Base-by-base conservation (phyloP, 2,888 invertebrate genomes). In the Sisyra nigra region DNA sequence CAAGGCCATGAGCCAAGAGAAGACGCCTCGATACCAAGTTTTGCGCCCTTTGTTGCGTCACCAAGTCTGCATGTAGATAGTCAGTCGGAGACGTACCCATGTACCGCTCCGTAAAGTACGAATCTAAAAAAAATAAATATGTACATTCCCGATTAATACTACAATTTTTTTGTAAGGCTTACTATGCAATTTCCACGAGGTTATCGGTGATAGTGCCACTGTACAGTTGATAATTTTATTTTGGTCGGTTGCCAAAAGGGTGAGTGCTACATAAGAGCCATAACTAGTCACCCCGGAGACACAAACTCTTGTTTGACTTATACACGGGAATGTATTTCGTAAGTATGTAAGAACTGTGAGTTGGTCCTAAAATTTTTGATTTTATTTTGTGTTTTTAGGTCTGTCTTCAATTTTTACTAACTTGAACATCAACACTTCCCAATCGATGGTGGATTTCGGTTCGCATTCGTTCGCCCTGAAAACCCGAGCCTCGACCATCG, bases 51-150 rank as follows among this genome's bases (percentile, higher is more conserved):
- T 79, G 72, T 57, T 80, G 74, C 54, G 78, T 72, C 51, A 85
- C 80, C 50, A 89, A 70, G 56, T 89, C 88, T 24, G 81, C 74
- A 46, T 77, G 75, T 17, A 71, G 62, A 51, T 73, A 64, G 59
- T 82, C 77, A 52, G 80, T 79, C 2, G 72, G 69, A 32, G 72
- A 72, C 43, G 69, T 67, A 1, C 89, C 88, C 70, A 88, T 76
- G 63, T 87, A 89, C 32, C 89, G 74, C 66, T 94, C 93, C 46
- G 91, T 83, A 66, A 87, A 93, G 53, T 80, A 86, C 4, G 93
- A 85, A 63, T 85, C 86, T 87, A 58, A 19, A 62, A 60, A 44
- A 44, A 32, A 47, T 45, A 44, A 38, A n/a, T n/a, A n/a, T n/a
- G n/a, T n/a, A n/a, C n/a, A n/a, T n/a, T n/a, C n/a, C 14, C 3